Percentiles rank a stretch among this genome's conserved stretches.
phyloP scores from a whole-genome alignment of 2,797 vertebrate genomes.

The Chromis chromis region DNA sequence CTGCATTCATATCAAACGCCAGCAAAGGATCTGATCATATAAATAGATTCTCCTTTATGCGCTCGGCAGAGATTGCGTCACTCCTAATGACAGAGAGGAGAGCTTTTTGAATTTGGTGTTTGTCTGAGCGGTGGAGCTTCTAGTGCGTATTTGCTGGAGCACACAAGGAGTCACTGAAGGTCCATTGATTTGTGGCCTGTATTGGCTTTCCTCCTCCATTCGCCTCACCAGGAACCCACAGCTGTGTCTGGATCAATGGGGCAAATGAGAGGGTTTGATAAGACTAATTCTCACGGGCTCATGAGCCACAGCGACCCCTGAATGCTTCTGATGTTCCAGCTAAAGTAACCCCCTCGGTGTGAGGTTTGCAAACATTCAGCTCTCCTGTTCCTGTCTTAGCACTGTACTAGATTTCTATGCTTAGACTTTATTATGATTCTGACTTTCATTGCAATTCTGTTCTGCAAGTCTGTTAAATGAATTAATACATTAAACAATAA shows the following conservation, averaged over 20 bases:
- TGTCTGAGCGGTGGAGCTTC: conserved; percentile 7
- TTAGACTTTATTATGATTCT: not conserved
- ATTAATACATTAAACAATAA: too few species aligned
- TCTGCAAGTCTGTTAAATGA: too few species aligned
- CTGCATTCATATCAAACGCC: conserved; percentile 28
- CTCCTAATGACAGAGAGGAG: conserved; percentile 40
- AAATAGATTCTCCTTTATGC: conserved; percentile 52
- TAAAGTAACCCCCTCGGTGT: not conserved
- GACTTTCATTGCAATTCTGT: not conserved
- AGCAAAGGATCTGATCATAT: conserved; percentile 29
- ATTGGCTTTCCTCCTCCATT: conserved; percentile 48
- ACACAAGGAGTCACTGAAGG: conserved; percentile 50
- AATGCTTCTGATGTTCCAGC: conserved; percentile 38
- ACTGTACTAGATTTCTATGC: not conserved
- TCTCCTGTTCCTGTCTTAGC: not conserved
- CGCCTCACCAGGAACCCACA: conserved; percentile 29
- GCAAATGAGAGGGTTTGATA: conserved; percentile 63
- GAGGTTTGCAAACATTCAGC: conserved; percentile 43
- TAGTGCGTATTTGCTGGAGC: conserved; percentile 32
- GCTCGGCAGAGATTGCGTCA: conserved; percentile 34
- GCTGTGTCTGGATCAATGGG: conserved; percentile 59
- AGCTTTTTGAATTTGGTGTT: conserved; percentile 18
- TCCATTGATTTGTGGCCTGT: conserved; percentile 62
- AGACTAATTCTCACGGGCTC: conserved; percentile 56
- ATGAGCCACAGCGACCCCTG: conserved; percentile 37